phyloP scores from a whole-genome alignment of 2,888 invertebrate genomes.

The Malthinus seriepunctatus region DNA sequence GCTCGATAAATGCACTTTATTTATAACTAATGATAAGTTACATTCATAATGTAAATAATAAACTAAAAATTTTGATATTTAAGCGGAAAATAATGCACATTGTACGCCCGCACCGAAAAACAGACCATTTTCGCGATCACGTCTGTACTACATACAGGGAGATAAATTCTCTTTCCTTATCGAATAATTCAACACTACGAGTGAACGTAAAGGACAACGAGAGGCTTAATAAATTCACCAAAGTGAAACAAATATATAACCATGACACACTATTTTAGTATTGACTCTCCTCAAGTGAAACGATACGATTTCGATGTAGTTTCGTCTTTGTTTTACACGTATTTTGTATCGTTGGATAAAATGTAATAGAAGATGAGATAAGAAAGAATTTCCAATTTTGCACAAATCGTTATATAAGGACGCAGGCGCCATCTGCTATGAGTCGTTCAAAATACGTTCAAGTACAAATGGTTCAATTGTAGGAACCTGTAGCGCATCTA shows the following conservation, averaged over 20 bases:
- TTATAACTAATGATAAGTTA: conserved; percentile 6
- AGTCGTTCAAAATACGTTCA: background rate
- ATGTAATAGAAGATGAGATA: background rate
- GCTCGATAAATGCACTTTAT: conserved; percentile 13
- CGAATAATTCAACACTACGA: conserved; percentile 18
- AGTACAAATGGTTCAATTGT: too few species aligned
- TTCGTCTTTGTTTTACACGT: background rate
- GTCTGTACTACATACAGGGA: conserved; percentile 44
- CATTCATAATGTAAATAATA: conserved; percentile 4
- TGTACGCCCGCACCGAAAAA: conserved; percentile 27
- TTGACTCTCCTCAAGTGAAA: conserved; percentile 21
- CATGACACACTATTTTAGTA: conserved; percentile 20
- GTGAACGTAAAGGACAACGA: conserved; percentile 13
- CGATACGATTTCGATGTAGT: conserved; percentile 15
- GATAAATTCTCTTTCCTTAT: conserved; percentile 35
- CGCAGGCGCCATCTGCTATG: conserved; percentile 1
- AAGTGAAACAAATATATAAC: conserved; percentile 13
- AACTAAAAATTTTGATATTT: conserved; percentile 19
- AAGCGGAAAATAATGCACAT: conserved; percentile 32
- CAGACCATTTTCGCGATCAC: conserved; percentile 37
- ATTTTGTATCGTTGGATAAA: background rate
- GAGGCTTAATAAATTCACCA: background rate
- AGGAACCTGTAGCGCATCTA: too few species aligned
- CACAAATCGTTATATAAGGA: background rate
- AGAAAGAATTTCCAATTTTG: conserved; percentile 2